Percentiles rank a stretch among this genome's conserved stretches.
Conservation (phyloP, 2,797 vertebrate genomes). For the Siniperca obscura region DNA sequence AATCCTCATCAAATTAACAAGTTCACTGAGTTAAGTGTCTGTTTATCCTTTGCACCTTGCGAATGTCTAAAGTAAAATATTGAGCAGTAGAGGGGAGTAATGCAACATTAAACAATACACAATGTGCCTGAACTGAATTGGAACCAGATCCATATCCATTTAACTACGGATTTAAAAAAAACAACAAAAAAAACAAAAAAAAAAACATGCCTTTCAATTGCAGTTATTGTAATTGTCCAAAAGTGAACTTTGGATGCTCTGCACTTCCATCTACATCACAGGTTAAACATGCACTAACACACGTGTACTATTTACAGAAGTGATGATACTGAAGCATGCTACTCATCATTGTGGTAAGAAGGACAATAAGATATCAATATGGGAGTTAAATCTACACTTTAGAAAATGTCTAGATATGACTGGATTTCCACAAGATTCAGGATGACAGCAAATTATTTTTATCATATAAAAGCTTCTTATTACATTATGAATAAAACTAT, state of each 20-base stretch:
- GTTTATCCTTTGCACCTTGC: not conserved
- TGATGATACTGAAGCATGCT: not conserved
- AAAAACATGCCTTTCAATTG: not conserved
- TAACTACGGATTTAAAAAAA: not conserved
- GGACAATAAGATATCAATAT: conserved; percentile 25
- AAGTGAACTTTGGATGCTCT: not conserved
- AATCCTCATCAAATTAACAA: not conserved
- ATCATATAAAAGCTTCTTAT: conserved; percentile 65
- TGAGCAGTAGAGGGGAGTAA: not conserved
- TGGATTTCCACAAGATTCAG: conserved; percentile 41
- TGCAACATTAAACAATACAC: not conserved
- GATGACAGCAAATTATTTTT: conserved; percentile 56
- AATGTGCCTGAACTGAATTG: too few species aligned
- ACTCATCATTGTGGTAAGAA: conserved; percentile 11
- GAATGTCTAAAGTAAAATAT: not conserved
- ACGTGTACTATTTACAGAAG: not conserved
- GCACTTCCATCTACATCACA: not conserved
- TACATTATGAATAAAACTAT: conserved; percentile 71
- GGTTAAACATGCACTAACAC: not conserved
- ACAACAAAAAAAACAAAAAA: not conserved
- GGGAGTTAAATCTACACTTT: conserved; percentile 36
- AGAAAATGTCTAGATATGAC: conserved; percentile 43
- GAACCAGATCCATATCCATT: not conserved
- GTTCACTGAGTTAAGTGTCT: not conserved
- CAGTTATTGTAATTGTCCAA: not conserved